A percentile compares a stretch with the other conserved stretches of the same genome.
phyloP scores from a whole-genome alignment of 2,797 vertebrate genomes.

The Aphelocoma californica region DNA sequence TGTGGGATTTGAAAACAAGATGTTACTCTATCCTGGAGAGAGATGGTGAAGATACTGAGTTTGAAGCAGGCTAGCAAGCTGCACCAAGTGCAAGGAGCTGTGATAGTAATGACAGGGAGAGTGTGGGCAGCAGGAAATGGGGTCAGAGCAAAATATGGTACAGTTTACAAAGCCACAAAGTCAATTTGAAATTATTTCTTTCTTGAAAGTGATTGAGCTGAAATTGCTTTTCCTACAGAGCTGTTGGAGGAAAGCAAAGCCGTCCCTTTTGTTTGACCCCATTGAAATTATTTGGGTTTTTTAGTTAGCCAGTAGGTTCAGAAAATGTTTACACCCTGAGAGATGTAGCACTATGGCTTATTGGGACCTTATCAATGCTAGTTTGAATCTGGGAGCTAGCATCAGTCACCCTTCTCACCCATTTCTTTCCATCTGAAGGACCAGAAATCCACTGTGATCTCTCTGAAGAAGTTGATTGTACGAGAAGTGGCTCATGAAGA shows the following conservation, averaged over 20 bases:
- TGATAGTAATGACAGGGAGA: neutral
- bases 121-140: neutral
- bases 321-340: neutral
- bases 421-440: constrained; percentile 76
- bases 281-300: neutral
- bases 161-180: neutral
- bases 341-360: neutral
- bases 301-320: neutral
- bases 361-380: neutral
- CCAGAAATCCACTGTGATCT: constrained; percentile 94
- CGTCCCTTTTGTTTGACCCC: neutral
- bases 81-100: neutral
- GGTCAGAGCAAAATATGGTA: neutral
- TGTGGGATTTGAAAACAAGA: neutral
- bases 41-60: neutral
- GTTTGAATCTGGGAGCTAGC: neutral
- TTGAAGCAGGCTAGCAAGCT: neutral
- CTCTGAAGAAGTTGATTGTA: constrained; percentile 94
- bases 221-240: neutral
- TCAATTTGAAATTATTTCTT: neutral
- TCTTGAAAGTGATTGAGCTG: neutral
- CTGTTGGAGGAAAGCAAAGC: neutral
- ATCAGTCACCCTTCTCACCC: neutral
- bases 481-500: constrained; percentile 96
- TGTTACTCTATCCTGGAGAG: neutral